Evolutionary conservation across 2,113 vertebrate genomes (phyloP), one percentile per base, ranked within the genome.

Genomic region (Larimichthys polyactis): DNA sequence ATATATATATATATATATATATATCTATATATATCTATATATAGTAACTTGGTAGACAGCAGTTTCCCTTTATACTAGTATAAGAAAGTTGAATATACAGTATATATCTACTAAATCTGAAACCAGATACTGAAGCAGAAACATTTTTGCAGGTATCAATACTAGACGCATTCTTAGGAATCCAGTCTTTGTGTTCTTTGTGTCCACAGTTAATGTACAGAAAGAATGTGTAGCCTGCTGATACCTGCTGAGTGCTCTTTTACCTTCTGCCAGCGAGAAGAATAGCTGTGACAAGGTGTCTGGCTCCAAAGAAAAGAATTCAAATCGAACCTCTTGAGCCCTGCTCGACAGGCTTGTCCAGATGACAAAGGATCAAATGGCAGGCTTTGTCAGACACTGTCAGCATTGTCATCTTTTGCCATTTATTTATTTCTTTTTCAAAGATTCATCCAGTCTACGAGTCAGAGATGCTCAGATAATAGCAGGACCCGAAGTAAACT

Each of bases 251-350:
- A 62, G 73, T 43, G 82, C 84, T 85, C 67, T 73, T 91, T 81
- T 54, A 49, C 79, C 64, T 69, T 55, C 60, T 82, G 82, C 86
- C 78, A 62, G 71, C 0, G 62, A 74, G 65, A 78, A 86, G 84
- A 82, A 82, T 49, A 48, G 65, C 81, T 78, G 71, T 86, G 88
- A 87, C 72, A 76, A 84, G 86, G 88, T 71, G 71, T 82, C 80
- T 63, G 77, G 57, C 52, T 85, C 48, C 60, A 17, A 36, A 78
- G 78, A 85, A 82, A 75, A 48, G 72, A 71, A 72, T 84, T 86
- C 71, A 86, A 86, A 87, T 89, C 78, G 75, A 88, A 73, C 58
- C 77, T 74, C 82, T 74, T 27, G 86, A 85, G 79, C 40, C 49
- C 22, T 5, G 62, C 76, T 78, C 36, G 46, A 67, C 71, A 49